Evolutionary conservation across 2,888 invertebrate species (phyloP).

Genomic region (Gryllus longicercus): DNA sequence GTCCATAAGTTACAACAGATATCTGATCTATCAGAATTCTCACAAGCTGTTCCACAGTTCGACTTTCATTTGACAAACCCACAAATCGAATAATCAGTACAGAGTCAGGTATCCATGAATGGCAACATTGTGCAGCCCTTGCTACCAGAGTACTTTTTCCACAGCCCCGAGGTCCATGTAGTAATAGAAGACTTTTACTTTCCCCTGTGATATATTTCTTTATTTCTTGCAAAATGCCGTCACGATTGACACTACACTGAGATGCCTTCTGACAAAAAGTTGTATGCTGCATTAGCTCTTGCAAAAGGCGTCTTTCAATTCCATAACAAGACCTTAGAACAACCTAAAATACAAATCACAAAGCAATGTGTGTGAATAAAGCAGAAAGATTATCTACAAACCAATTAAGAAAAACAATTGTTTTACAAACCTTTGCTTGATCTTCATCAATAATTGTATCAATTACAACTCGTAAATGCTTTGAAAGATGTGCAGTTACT

Average conservation of each 20-base stretch:
- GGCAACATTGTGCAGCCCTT: slow-evolving; percentile 57
- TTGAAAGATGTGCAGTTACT: slow-evolving; percentile 63
- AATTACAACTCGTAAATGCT: slow-evolving; percentile 64
- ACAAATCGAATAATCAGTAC: slow-evolving; percentile 56
- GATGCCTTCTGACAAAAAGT: slow-evolving; percentile 68
- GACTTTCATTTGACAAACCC: slow-evolving; percentile 62
- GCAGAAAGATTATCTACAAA: too few species aligned
- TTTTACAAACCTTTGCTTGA: slow-evolving; percentile 46
- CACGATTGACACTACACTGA: slow-evolving; percentile 65
- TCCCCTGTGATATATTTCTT: slow-evolving; percentile 52
- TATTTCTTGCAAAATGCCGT: slow-evolving; percentile 64
- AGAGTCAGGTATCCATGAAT: slow-evolving; percentile 44
- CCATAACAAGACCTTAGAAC: slow-evolving; percentile 60
- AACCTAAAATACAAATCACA: slow-evolving; percentile 38
- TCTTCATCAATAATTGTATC: slow-evolving; percentile 67
- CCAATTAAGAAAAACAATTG: too few species aligned
- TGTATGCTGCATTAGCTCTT: slow-evolving; percentile 69
- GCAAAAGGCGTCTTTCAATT: slow-evolving; percentile 57
- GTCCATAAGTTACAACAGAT: slow-evolving; percentile 65
- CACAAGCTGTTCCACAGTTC: slow-evolving; percentile 65
- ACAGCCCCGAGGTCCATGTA: slow-evolving; percentile 76
- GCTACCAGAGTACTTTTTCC: slow-evolving; percentile 80
- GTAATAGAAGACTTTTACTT: slow-evolving; percentile 56
- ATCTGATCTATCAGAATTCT: slow-evolving; percentile 74
- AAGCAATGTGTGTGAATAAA: background rate